Evolutionary conservation across 2,797 vertebrate species (phyloP).

Genomic region (Numenius phaeopus): DNA sequence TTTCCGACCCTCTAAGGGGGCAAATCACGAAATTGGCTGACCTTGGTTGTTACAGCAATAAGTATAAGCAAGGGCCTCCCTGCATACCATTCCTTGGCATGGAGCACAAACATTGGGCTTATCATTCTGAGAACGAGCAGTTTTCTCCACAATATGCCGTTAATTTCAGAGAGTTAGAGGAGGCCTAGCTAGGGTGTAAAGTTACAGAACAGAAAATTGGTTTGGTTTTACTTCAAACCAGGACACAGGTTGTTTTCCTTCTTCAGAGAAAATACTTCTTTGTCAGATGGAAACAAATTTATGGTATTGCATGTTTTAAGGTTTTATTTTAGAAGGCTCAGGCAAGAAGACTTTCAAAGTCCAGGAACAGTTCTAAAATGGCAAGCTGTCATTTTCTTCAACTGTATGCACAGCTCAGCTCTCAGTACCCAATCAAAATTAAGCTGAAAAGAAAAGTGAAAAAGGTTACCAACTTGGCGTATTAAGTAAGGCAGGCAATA

Average conservation of each 20-base stretch:
- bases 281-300: not conserved
- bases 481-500: not conserved
- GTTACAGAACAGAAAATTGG: too few species aligned
- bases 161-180: too few species aligned
- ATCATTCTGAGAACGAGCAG: too few species aligned
- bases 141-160: too few species aligned
- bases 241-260: not conserved
- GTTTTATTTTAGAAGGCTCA: not conserved
- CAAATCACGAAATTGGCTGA: too few species aligned
- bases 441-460: not conserved
- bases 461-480: not conserved
- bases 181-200: too few species aligned
- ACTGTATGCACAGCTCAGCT: not conserved
- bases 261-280: not conserved
- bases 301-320: not conserved
- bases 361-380: not conserved
- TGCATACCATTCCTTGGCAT: too few species aligned
- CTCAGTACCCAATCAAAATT: not conserved
- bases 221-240: too few species aligned
- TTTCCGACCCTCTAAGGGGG: too few species aligned
- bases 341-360: not conserved
- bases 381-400: not conserved
- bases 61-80: too few species aligned
- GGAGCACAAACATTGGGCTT: too few species aligned
- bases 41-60: too few species aligned